Conservation (phyloP, 2,113 vertebrate genomes). For the Periophthalmus modestus region DNA sequence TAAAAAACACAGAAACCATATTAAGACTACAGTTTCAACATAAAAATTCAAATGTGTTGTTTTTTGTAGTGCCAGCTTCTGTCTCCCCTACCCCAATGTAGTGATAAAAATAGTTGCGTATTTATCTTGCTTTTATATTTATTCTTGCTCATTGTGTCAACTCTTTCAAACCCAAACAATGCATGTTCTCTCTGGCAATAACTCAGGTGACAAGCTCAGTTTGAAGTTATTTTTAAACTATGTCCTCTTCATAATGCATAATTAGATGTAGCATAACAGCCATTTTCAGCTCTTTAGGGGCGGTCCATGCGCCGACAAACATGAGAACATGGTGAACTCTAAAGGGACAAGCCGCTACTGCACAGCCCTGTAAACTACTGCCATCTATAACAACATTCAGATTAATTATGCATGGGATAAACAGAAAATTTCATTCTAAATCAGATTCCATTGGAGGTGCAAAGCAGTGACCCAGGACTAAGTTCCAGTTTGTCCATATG, state of each 20-base stretch:
- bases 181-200: background rate
- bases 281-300: constrained; percentile 29
- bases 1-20: too few relatives aligned
- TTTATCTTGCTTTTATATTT: background rate
- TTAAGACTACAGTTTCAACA: too few relatives aligned
- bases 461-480: constrained; percentile 24
- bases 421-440: background rate
- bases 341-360: background rate
- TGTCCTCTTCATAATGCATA: constrained; percentile 25
- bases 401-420: constrained; percentile 1
- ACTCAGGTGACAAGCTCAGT: background rate
- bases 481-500: background rate
- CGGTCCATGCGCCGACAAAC: background rate
- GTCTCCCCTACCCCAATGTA: background rate
- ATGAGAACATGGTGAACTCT: constrained; percentile 13
- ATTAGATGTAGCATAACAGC: constrained; percentile 13
- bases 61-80: background rate
- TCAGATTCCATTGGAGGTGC: background rate
- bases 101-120: background rate
- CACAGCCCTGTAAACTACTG: background rate
- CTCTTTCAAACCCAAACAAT: background rate
- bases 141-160: background rate
- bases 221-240: background rate
- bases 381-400: background rate
- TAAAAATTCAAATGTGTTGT: too few relatives aligned